A percentile compares a stretch with the other conserved stretches of the same genome.
These are phyloP conservation scores for Sarcophaga subvicina DNA, from an alignment of 2,888 invertebrate genomes.

Conservation along the genomic window DNA sequence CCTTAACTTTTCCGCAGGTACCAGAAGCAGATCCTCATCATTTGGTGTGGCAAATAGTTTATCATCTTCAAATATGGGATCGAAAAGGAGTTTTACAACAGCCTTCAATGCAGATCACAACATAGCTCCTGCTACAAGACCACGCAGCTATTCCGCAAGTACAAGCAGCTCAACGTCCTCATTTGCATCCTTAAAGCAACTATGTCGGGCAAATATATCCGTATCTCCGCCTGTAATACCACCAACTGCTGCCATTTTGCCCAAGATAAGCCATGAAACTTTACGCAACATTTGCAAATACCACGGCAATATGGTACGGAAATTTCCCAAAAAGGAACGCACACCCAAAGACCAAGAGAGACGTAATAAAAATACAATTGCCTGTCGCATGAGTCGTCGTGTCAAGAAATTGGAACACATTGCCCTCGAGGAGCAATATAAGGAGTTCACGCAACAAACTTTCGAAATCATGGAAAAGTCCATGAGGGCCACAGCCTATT, in stretches of 20 bases:
- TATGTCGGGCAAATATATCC: background rate
- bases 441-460: conserved; percentile 72
- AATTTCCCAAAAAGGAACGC: conserved; percentile 79
- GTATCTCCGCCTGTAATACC: background rate
- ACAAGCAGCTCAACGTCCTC: background rate
- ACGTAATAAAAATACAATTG: conserved; percentile 78
- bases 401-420: conserved; percentile 78
- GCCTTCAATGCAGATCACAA: background rate
- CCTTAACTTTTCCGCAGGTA: too few species aligned
- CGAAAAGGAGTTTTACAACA: conserved; percentile 37
- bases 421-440: conserved; percentile 77
- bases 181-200: conserved; percentile 2
- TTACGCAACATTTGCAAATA: conserved; percentile 76
- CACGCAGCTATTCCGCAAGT: conserved; percentile 56
- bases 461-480: conserved; percentile 73
- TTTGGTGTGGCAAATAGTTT: too few species aligned
- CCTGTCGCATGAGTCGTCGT: conserved; percentile 78
- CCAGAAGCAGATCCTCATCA: too few species aligned
- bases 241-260: conserved; percentile 52
- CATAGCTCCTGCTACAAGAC: background rate
- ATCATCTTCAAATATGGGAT: background rate
- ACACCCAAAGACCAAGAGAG: conserved; percentile 78
- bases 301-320: conserved; percentile 78
- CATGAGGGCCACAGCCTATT: conserved; percentile 74
- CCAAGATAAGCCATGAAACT: conserved; percentile 72